Evolutionary conservation across 2,797 vertebrate genomes (phyloP).

Genomic region (Pristis pectinata): DNA sequence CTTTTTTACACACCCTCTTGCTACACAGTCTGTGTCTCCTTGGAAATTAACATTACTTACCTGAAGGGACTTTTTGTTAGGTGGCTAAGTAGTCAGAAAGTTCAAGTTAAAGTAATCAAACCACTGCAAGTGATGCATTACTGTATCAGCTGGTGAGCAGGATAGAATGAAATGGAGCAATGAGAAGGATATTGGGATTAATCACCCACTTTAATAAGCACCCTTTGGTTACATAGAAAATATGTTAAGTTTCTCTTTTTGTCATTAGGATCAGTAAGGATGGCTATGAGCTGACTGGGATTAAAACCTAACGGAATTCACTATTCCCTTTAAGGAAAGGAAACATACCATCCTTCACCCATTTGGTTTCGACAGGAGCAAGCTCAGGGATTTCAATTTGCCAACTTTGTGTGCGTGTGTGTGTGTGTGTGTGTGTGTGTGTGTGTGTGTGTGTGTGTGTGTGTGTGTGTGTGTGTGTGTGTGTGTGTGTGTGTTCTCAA

Average conservation of each 20-base stretch:
- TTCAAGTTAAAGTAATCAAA: background rate
- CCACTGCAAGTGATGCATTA: background rate
- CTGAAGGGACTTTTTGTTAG: slow-evolving; percentile 59
- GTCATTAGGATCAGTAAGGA: too few species aligned
- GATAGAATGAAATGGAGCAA: background rate
- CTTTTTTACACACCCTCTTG: slow-evolving; percentile 57
- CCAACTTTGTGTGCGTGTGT: too few species aligned
- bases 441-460: too few species aligned
- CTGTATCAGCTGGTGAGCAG: background rate
- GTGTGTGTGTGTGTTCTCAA: too few species aligned
- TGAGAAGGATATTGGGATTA: background rate
- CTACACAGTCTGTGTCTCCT: slow-evolving; percentile 49
- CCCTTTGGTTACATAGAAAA: background rate
- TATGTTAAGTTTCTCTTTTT: background rate
- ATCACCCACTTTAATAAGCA: background rate
- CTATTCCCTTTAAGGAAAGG: too few species aligned
- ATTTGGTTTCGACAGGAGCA: too few species aligned
- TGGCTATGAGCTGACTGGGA: too few species aligned
- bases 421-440: too few species aligned
- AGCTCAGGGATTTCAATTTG: too few species aligned
- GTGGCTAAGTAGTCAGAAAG: background rate
- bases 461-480: too few species aligned
- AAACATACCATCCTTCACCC: too few species aligned
- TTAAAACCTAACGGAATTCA: too few species aligned
- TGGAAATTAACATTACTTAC: slow-evolving; percentile 35